Conservation (phyloP, 2,888 invertebrate species). For the Fragum sueziense region DNA sequence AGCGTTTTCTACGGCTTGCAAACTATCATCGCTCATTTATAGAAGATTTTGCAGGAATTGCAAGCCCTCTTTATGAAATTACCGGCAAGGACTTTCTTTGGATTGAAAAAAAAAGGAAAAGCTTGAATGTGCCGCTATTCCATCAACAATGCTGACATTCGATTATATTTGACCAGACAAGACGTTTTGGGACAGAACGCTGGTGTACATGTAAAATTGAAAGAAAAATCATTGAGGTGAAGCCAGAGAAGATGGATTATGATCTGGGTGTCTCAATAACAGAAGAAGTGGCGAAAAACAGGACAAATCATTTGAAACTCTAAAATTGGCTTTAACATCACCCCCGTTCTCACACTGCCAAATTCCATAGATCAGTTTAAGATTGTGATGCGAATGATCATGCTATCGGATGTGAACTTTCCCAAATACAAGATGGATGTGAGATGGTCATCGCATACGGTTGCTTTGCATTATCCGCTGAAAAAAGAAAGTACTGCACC, state of each 20-base stretch:
- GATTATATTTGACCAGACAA: too few relatives aligned
- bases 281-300: too few relatives aligned
- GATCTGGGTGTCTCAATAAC: too few relatives aligned
- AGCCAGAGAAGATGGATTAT: too few relatives aligned
- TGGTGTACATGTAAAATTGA: too few relatives aligned
- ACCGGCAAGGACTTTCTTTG: too few relatives aligned
- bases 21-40: constrained; percentile 53
- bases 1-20: constrained; percentile 48
- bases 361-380: constrained; percentile 22
- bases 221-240: too few relatives aligned
- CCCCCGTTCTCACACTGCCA: constrained; percentile 45
- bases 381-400: constrained; percentile 50
- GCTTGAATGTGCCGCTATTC: too few relatives aligned
- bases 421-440: constrained; percentile 48
- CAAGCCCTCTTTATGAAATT: constrained; percentile 34
- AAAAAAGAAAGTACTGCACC: constrained; percentile 56
- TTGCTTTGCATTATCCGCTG: constrained; percentile 43
- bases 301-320: constrained; percentile 29
- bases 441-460: constrained; percentile 49
- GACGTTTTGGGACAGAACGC: too few relatives aligned
- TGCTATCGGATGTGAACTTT: constrained; percentile 53
- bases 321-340: constrained; percentile 13
- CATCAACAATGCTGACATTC: too few relatives aligned
- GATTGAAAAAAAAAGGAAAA: constrained; percentile 34
- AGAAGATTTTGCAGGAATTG: constrained; percentile 22